A percentile compares a stretch with the other conserved stretches of the same genome.
These are phyloP conservation scores for Marmota monax DNA, from an alignment of 2,113 vertebrate species.

Conservation along the genomic window DNA sequence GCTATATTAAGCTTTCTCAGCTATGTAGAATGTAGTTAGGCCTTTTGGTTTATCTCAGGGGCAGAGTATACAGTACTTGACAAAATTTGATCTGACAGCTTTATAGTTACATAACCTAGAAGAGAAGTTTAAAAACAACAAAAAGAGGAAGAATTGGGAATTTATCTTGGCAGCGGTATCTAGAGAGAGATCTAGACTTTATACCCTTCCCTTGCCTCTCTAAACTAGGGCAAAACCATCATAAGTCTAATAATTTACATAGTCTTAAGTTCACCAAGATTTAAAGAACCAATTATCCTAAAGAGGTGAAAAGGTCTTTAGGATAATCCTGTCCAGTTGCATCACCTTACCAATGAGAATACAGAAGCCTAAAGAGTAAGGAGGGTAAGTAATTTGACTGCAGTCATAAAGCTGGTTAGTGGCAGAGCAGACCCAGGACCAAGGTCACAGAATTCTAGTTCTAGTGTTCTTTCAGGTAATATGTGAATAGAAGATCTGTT, in stretches of 20 bases:
- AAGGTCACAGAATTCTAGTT: not conserved
- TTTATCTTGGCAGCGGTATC: conserved; percentile 46
- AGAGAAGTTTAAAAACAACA: conserved; percentile 78
- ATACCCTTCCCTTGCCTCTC: not conserved
- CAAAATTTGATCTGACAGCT: conserved; percentile 87
- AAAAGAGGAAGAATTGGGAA: not conserved
- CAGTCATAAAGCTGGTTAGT: not conserved
- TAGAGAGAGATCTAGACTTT: not conserved
- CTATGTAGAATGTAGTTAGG: conserved; percentile 77
- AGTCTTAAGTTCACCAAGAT: not conserved
- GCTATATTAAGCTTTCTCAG: conserved; percentile 69
- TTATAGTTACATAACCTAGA: conserved; percentile 69
- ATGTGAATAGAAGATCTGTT: not conserved
- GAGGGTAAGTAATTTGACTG: conserved; percentile 20
- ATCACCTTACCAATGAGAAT: conserved; percentile 32
- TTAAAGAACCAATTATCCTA: not conserved
- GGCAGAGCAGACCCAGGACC: not conserved
- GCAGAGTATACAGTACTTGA: conserved; percentile 72
- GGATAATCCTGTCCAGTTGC: conserved; percentile 51
- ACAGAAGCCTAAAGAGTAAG: conserved; percentile 19
- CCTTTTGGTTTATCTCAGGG: conserved; percentile 66
- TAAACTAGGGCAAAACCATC: not conserved
- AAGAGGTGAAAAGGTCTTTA: conserved; percentile 52
- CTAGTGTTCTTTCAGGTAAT: not conserved
- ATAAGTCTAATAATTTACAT: not conserved